A percentile compares a stretch with the other conserved stretches of the same genome.
phyloP scores from a whole-genome alignment of 2,113 vertebrate species.

The Himantopus leucocephalus region DNA sequence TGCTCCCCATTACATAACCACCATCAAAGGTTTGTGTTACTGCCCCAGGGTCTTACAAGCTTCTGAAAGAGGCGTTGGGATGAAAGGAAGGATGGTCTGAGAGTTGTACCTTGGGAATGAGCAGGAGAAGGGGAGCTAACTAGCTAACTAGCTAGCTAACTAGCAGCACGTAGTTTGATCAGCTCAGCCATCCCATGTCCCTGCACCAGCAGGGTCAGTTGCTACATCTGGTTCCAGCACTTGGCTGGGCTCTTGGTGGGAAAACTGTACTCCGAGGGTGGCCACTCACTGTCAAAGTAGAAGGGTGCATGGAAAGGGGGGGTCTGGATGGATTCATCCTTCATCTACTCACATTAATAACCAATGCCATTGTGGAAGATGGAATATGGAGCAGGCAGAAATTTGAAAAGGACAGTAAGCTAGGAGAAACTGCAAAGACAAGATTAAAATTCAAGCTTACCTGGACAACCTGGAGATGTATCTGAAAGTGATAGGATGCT shows the following conservation, averaged over 20 bases:
- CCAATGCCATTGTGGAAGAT: background rate
- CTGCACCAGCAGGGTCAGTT: background rate
- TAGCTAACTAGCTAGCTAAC: background rate
- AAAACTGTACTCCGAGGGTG: background rate
- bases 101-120: background rate
- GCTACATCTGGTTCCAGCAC: background rate
- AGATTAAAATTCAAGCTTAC: background rate
- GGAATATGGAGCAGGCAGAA: background rate
- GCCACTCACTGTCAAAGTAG: background rate
- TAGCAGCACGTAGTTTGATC: fast-evolving
- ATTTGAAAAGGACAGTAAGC: background rate
- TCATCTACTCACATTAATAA: background rate
- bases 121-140: background rate
- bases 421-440: background rate
- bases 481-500: background rate
- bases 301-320: background rate
- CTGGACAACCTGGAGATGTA: background rate
- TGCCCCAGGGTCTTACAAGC: background rate
- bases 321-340: background rate
- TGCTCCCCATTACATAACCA: background rate
- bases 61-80: background rate
- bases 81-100: background rate
- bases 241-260: background rate
- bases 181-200: background rate
- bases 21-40: fast-evolving